Conservation (phyloP, 2,888 invertebrate species). For the Allolobophora icterica region DNA sequence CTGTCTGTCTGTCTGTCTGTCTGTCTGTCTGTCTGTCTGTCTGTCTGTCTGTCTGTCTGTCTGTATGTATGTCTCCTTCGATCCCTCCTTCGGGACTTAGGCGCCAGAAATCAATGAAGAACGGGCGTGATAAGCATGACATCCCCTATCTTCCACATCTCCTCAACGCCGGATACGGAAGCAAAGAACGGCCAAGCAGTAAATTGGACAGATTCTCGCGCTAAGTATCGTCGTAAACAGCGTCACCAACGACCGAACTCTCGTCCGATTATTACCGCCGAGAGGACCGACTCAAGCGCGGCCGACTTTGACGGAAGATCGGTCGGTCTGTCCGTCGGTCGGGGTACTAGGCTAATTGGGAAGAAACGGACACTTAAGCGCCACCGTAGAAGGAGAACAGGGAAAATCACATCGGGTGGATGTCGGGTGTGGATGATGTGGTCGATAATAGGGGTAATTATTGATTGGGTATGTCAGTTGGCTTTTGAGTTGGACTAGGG, state of each 20-base stretch:
- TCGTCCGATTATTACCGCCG: background rate
- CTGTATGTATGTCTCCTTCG: constrained; percentile 21
- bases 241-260: background rate
- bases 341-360: background rate
- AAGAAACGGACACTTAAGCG: background rate
- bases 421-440: background rate
- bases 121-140: background rate
- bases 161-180: background rate
- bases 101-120: constrained; percentile 1
- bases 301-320: background rate
- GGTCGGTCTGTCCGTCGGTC: background rate
- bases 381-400: background rate
- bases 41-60: constrained; percentile 29
- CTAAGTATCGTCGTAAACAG: background rate
- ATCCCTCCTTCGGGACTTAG: background rate
- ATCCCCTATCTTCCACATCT: background rate
- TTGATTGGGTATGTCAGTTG: background rate
- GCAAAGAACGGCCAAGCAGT: background rate
- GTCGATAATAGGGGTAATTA: no score
- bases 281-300: background rate
- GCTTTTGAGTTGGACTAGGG: background rate
- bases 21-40: background rate
- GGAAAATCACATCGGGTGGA: background rate
- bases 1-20: background rate
- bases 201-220: background rate